Percentiles rank a stretch among this genome's conserved stretches.
Evolutionary conservation across 2,113 vertebrate genomes (phyloP).

Genomic region (Pseudolaguvia tuberculata): DNA sequence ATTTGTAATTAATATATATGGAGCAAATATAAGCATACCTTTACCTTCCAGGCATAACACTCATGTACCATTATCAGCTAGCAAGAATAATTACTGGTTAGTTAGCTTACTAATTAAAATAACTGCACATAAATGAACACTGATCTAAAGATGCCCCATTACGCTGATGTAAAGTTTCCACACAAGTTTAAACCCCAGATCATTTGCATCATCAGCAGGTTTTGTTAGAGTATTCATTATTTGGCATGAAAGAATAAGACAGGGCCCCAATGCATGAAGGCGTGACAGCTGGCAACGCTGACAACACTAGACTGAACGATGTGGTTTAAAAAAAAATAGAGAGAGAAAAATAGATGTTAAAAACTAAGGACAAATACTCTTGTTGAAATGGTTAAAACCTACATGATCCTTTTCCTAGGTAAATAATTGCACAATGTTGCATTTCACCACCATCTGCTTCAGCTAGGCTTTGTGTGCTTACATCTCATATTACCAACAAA

Average conservation of each 20-base stretch:
- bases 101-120: background rate
- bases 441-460: constrained; percentile 10
- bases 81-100: background rate
- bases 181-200: background rate
- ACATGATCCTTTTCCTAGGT: constrained; percentile 6
- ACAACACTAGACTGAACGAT: background rate
- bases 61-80: background rate
- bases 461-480: constrained; percentile 14
- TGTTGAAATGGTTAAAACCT: background rate
- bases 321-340: constrained; percentile 3
- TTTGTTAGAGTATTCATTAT: constrained; percentile 1
- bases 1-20: background rate
- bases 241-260: constrained; percentile 3
- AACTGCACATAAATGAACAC: background rate
- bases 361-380: background rate
- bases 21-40: background rate
- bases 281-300: background rate
- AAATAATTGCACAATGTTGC: constrained; percentile 27
- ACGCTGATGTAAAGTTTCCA: too few relatives aligned
- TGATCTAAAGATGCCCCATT: background rate
- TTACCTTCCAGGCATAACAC: background rate
- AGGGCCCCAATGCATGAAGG: background rate
- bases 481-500: constrained; percentile 21
- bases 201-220: background rate
- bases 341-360: background rate